Evolutionary conservation across 2,888 invertebrate species (phyloP), one percentile per base, ranked within the genome.

Genomic region (Morpho helenor): DNA sequence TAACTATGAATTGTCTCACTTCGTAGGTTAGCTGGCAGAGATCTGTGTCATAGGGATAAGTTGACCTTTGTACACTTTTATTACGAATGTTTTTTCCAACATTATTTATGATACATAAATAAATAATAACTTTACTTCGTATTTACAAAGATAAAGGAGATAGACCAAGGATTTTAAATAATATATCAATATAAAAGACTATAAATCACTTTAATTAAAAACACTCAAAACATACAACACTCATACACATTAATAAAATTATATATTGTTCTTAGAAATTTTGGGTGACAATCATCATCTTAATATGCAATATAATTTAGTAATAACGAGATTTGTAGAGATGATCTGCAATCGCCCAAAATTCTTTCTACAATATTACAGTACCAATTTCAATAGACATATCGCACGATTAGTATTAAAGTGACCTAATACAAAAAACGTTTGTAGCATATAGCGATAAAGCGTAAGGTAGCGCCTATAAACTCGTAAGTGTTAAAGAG

Each of bases 121-220:
- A 16, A 16, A 16, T 42, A 8, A 8, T 8, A 42, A 42, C 8
- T 42, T 42, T 42, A 42, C 42, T 2, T 43, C n/a, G 1, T 43
- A 7, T 43, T n/a, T 43, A 43, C n/a, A 43, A 4, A 43, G 43
- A 43, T 9, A 9, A 7, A n/a, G 5, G 8, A 3, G 3, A 7
- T 7, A 43, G n/a, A 43, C 3, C 6, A 8, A 31, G 31, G 23
- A 9, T 48, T 5, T 43, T 23, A 57, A 59, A 52, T 57, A 53
- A 60, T 60, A 53, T 8, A 56, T 16, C 10, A 39, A 7, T n/a
- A 22, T 59, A 66, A 66, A 69, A 66, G 57, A 65, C 62, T 79
- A 79, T 77, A 81, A 84, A 82, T 72, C 71, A 73, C 75, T 83
- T 82, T 77, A 77, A 77, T 78, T 50, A 75, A 31, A 74, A 81